Base-by-base conservation (phyloP, 2,797 vertebrate genomes). In the Mormyrus proboscirostris region DNA sequence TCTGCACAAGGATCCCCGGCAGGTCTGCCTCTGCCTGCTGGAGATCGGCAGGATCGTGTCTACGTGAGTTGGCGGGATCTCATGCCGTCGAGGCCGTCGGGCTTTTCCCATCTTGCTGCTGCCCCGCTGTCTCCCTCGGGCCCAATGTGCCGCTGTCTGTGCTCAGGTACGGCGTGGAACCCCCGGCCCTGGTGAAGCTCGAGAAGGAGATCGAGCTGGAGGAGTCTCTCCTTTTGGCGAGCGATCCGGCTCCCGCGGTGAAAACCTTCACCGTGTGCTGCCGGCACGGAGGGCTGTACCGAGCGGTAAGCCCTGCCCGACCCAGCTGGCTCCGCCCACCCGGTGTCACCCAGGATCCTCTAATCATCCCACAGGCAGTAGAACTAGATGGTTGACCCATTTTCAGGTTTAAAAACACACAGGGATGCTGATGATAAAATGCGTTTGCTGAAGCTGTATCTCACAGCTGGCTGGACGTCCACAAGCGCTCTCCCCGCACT, bases 201-300 rank as follows among this genome's bases (percentile, higher is more conserved):
- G 99, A 99, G 96, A 97, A 99, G 91, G 99, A 99, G 96, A 99
- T 99, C 33, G 99, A 99, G 90, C 92, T 99, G 90, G 98, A 99
- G 94, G 98, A 99, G 93, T 97, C 97, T 0, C 92, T 98, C 92
- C 94, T 99, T 90, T 94, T 96, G 95, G 94, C 95, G 0, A 96
- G 97, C 90, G 96, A 96, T 89, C 95, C 95, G 0, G 95, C 95
- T 2, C 93, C 96, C 0, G 96, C 97, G 0, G 88, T 97, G 86
- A 97, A 94, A 90, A 96, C 97, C 90, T 96, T 97, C 89, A 99
- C 98, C 16, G 96, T 98, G 0, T 98, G 98, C 93, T 99, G 97
- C 94, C 97, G 97, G 38, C 97, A 97, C 0, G 98, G 97, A 8
- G 97, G 96, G 87, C 95, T 98, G 3, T 97, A 97, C 4, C 97